Base-by-base conservation (phyloP, 1,140 invertebrate species). In the Orchestia grillus region DNA sequence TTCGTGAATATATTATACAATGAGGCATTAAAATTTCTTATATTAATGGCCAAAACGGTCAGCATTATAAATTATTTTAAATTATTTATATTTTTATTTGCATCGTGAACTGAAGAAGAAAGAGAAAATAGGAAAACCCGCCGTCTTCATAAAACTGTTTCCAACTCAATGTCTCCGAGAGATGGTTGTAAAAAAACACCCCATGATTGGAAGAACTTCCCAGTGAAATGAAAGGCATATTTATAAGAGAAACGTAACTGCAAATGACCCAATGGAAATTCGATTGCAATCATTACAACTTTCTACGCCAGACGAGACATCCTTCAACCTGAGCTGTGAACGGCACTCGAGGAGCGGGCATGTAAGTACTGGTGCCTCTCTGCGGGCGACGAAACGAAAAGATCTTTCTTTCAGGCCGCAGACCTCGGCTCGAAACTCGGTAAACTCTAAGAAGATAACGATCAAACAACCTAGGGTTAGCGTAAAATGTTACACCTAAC, bases 201-300 rank as follows among this genome's bases (percentile, higher is more conserved):
- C 88, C 11, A 91, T 42, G 44, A 91, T 44, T 91, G 88, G 41
- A 42, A 44, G 15, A 3, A 42, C 41, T 91, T 91, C 88, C 0
- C 4, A 91, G 41, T 91, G 41, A 44, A 91, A 91, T 42, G 88
- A 91, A 91, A 0, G 88, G 28, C 19, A 41, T 41, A 91, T 43
- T 91, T 91, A 42, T 44, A 91, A 42, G 88, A 91, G 88, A 91
- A 91, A 91, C 41, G 3, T 41, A 44, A 28, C 41, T 43, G 88
- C 41, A 91, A 91, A 91, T 91, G 88, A 91, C 23, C 88, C 88
- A 44, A 42, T 91, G 88, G 88, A 44, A 91, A 91, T 91, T 43
- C 88, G 88, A 91, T 91, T 91, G 88, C 41, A 91, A 91, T 91
- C 88, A 91, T 91, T 91, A 91, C 11, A 44, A 44, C 88, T 91